These are phyloP conservation scores for Oscarella lobularis DNA, from an alignment of 37 sponge, comb jelly and placozoan species.

Conservation along the genomic window DNA sequence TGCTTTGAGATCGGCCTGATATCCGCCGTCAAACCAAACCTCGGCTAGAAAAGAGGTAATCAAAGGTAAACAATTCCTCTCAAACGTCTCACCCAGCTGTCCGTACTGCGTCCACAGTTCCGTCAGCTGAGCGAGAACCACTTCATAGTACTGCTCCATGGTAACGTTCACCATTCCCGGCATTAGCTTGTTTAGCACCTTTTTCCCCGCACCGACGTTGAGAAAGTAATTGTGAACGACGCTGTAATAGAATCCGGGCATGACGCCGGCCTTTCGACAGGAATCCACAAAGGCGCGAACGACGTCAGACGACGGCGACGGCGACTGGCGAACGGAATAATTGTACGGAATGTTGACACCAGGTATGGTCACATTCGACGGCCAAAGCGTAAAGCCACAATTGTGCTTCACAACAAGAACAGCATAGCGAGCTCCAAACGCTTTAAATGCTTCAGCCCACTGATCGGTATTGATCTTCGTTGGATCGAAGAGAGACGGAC, in stretches of 20 bases:
- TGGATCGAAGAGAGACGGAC: slow-evolving; percentile 20
- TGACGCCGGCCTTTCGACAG: slow-evolving; percentile 15
- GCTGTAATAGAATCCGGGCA: slow-evolving; percentile 60
- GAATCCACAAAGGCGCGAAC: slow-evolving; percentile 22
- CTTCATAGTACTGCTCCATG: background rate
- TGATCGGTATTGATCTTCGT: slow-evolving; percentile 11
- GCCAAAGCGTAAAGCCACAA: slow-evolving; percentile 56
- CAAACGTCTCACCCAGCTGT: background rate
- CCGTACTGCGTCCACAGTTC: background rate
- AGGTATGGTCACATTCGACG: slow-evolving; percentile 13
- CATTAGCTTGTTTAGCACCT: background rate
- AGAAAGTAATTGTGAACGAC: slow-evolving; percentile 43
- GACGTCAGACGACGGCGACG: slow-evolving; percentile 16
- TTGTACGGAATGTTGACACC: background rate
- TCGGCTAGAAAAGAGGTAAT: background rate
- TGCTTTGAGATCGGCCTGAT: background rate
- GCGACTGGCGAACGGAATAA: background rate
- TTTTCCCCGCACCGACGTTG: background rate
- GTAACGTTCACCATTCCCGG: background rate
- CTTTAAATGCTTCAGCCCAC: slow-evolving; percentile 15
- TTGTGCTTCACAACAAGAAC: slow-evolving; percentile 46
- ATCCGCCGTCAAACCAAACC: background rate
- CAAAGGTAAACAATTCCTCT: background rate
- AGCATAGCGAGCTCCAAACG: slow-evolving; percentile 34
- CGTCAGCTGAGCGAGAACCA: background rate